phyloP scores from a whole-genome alignment of 2,113 vertebrate genomes.

The Alexandromys fortis region DNA sequence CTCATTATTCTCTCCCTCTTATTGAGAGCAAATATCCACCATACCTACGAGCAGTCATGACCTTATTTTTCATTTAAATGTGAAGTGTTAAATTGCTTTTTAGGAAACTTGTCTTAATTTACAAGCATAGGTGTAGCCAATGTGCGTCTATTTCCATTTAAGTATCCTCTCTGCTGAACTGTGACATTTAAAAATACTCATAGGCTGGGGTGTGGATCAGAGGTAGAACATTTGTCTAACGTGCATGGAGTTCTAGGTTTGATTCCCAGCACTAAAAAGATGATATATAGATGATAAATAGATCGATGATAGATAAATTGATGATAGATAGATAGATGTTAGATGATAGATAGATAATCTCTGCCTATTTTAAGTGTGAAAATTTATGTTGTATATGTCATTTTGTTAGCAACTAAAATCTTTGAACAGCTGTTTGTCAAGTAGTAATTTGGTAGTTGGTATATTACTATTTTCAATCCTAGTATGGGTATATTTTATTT shows the following conservation, averaged over 20 bases:
- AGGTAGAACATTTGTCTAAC: not conserved
- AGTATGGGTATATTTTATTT: not conserved
- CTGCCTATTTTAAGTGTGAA: conserved; percentile 10
- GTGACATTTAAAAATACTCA: not conserved
- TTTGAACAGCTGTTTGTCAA: conserved; percentile 39
- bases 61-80: not conserved
- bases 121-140: not conserved
- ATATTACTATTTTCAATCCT: not conserved
- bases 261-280: not conserved
- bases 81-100: not conserved
- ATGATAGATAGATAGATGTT: not conserved
- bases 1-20: not conserved
- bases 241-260: not conserved
- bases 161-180: not conserved
- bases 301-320: not conserved
- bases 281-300: not conserved
- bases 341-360: not conserved
- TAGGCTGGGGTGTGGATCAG: not conserved
- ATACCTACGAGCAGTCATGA: not conserved
- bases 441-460: conserved; percentile 15
- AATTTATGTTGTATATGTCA: not conserved
- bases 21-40: not conserved
- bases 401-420: conserved; percentile 2
- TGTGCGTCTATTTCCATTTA: not conserved
- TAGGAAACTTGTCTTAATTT: not conserved